phyloP scores from a whole-genome alignment of 2,113 vertebrate genomes.

The Prietella phreatophila region DNA sequence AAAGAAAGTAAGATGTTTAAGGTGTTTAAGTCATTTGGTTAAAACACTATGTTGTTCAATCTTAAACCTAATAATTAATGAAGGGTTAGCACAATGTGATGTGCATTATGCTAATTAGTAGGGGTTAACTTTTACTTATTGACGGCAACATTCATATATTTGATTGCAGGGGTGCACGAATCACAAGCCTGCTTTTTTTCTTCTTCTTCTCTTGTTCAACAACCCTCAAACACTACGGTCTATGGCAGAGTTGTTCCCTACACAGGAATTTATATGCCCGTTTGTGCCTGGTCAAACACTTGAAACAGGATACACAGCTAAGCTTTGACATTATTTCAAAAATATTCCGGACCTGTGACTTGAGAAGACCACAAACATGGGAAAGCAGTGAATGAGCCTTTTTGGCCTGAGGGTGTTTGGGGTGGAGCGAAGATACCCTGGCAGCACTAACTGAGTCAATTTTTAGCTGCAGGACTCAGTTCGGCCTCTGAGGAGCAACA shows the following conservation, averaged over 20 bases:
- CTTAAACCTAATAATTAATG: not conserved
- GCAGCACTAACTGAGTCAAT: not conserved
- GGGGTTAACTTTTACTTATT: not conserved
- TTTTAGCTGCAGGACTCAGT: constrained; percentile 2
- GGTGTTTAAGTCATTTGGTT: not conserved
- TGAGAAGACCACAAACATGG: not conserved
- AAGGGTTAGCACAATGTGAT: not conserved
- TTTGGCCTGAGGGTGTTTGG: constrained; percentile 9
- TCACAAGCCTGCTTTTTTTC: not conserved
- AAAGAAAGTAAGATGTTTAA: not conserved
- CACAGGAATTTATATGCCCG: not conserved
- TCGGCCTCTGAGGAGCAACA: not conserved
- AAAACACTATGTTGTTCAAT: not conserved
- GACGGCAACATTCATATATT: not conserved
- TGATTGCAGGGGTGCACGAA: not conserved
- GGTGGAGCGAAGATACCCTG: not conserved
- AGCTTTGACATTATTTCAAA: not conserved
- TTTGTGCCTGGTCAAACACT: not conserved
- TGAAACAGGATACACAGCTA: not conserved
- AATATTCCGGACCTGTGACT: not conserved
- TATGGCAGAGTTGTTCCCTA: not conserved
- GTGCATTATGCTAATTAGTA: not conserved
- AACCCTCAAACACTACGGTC: not conserved
- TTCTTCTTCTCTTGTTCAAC: not conserved
- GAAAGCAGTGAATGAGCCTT: not conserved